Evolutionary conservation across 2,797 vertebrate genomes (phyloP).

Genomic region (Lagodon rhomboides): DNA sequence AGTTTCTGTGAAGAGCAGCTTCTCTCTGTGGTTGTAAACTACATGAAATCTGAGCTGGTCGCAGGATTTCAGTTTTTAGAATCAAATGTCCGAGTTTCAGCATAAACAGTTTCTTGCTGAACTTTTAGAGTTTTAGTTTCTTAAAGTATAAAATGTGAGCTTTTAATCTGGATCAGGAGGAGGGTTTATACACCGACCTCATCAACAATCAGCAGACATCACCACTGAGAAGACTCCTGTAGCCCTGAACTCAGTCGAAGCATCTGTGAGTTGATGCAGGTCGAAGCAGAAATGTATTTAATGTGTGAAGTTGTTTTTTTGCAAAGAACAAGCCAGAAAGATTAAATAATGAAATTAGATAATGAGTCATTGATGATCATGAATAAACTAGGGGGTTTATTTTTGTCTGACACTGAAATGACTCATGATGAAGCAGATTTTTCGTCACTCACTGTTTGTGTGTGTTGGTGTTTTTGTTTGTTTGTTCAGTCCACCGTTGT

Average conservation of each 20-base stretch:
- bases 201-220: background rate
- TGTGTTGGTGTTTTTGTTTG: constrained; percentile 47
- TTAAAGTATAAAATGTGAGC: too few species aligned
- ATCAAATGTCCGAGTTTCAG: too few species aligned
- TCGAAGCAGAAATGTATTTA: background rate
- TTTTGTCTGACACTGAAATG: background rate
- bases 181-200: background rate
- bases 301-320: too few species aligned
- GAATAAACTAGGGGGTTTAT: background rate
- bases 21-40: background rate
- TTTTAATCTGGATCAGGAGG: background rate
- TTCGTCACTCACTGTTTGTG: constrained; percentile 14
- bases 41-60: background rate
- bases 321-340: background rate
- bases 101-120: background rate
- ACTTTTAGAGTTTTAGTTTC: background rate
- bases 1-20: constrained; percentile 14
- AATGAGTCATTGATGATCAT: background rate
- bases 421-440: background rate
- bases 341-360: background rate
- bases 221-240: background rate
- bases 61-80: background rate
- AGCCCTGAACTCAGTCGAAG: background rate
- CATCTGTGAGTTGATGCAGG: background rate
- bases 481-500: constrained; percentile 73